Evolutionary conservation across 2,888 invertebrate species (phyloP), one percentile per base, ranked within the genome.

Genomic region (Alloplasta piceator): DNA sequence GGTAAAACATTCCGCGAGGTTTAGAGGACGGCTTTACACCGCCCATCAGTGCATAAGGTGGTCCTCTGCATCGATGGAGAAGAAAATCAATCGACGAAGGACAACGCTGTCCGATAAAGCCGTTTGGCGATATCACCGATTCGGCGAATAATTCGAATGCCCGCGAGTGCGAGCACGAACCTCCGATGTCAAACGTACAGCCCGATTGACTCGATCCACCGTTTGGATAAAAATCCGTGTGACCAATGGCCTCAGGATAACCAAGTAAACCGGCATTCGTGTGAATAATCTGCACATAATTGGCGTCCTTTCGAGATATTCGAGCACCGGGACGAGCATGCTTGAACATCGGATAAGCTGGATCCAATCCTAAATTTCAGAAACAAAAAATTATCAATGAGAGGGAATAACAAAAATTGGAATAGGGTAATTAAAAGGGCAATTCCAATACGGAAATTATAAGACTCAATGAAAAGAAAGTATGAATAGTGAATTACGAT

Each of bases 161-260:
- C 0, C 91, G 87, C 0, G 85, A 56, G 63, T 92, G 92, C 6
- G 91, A 90, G 64, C 92, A 92, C 2, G 86, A 82, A 5, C 88
- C 89, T 39, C 82, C 78, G 0, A 81, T 0, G 55, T 89, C 89
- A 0, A 85, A 0, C 0, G 63, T 0, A 41, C 91, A 92, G 0
- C 91, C 92, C 0, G 81, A 67, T 80, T 93, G 93, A 4, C 55
- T 71, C 1, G 39, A n/a, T 0, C 92, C 92, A 4, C 92, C 92
- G 63, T 93, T 92, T 0, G 92, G 92, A 80, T 89, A 93, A 78
- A 92, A 93, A 74, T 93, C 93, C 12, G 86, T 87, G 61, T 92
- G 86, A 4, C 92, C 92, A 10, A 92, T 87, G 0, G 91, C 85
- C 0, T 80, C 43, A 0, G 83, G 66, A 73, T 87, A 91, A 5